Evolutionary conservation across 2,113 vertebrate genomes (phyloP), one percentile per base, ranked within the genome.

Genomic region (Mormyrus lacerda): DNA sequence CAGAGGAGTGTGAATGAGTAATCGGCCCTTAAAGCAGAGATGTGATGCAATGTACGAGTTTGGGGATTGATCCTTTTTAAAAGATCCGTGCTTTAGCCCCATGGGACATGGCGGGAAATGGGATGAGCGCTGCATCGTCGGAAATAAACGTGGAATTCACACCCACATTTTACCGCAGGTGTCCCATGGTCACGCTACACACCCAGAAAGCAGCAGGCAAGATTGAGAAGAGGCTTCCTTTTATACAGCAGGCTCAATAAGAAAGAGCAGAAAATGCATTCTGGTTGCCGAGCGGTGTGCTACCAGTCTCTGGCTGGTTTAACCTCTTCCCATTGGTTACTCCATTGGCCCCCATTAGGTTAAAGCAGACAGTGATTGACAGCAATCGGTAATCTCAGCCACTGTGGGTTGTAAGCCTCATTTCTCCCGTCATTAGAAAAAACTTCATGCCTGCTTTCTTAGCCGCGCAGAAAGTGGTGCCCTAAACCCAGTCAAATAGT

Each of bases 1-100:
- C 82, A 84, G 21, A n/a, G 44, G 82, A 24, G 82, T 84, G 42
- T 47, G 82, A 47, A 84, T 84, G 82, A 84, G 82, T 47, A 84
- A 76, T 47, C 79, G 45, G 39, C 82, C 3, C 42, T 84, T 84
- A 84, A n/a, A 84, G 82, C 82, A 44, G 44, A 13, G 82, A 44
- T 45, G 1, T 84, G 42, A 84, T 47, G 82, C 44, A 45, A 47
- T n/a, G 44, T 24, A 4, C 47, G 44, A 84, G 5, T 47, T 21
- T 13, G 21, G 21, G 44, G 8, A 45, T 47, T 47, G 39, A 84
- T 84, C 82, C 9, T 47, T n/a, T 24, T n/a, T 84, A 42, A 42
- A 79, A 42, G 31, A 17, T 15, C 44, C 4, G 3, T 84, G 82
- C 21, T 83, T 9, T 9, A 24, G 39, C 24, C 21, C 24, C 82